A percentile compares a stretch with the other conserved stretches of the same genome.
These are phyloP conservation scores for Pegoplata infirma DNA, from an alignment of 2,888 invertebrate genomes.

Conservation along the genomic window DNA sequence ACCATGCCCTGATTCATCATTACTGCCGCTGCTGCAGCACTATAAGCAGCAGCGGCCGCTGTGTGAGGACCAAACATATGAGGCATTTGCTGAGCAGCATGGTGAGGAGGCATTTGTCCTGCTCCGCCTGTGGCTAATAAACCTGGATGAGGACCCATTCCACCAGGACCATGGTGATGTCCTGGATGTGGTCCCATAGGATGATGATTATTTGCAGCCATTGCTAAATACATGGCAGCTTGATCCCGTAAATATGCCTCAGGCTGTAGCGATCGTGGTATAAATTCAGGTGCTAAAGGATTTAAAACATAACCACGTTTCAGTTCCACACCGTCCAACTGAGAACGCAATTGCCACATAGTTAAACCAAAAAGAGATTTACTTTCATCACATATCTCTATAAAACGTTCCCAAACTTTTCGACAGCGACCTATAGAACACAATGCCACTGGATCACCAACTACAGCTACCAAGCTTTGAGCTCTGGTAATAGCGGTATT, in stretches of 20 bases:
- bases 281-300: conserved; percentile 89
- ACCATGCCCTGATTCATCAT: conserved; percentile 72
- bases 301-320: conserved; percentile 88
- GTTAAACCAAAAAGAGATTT: conserved; percentile 86
- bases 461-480: conserved; percentile 89
- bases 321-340: conserved; percentile 86
- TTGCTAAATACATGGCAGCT: conserved; percentile 73
- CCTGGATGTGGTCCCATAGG: conserved; percentile 66
- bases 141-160: conserved; percentile 60
- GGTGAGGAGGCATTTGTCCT: conserved; percentile 71
- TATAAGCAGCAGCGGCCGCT: conserved; percentile 64
- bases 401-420: conserved; percentile 88
- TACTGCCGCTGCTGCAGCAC: conserved; percentile 69
- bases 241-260: conserved; percentile 79
- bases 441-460: conserved; percentile 90
- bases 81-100: conserved; percentile 70
- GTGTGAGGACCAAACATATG: conserved; percentile 70
- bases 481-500: conserved; percentile 91
- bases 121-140: conserved; percentile 51
- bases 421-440: conserved; percentile 89
- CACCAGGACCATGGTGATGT: conserved; percentile 63
- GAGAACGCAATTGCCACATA: conserved; percentile 83
- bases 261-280: conserved; percentile 81
- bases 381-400: conserved; percentile 85
- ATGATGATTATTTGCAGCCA: conserved; percentile 67